phyloP scores from a whole-genome alignment of 2,797 vertebrate species.

The Pseudochaenichthys georgianus region DNA sequence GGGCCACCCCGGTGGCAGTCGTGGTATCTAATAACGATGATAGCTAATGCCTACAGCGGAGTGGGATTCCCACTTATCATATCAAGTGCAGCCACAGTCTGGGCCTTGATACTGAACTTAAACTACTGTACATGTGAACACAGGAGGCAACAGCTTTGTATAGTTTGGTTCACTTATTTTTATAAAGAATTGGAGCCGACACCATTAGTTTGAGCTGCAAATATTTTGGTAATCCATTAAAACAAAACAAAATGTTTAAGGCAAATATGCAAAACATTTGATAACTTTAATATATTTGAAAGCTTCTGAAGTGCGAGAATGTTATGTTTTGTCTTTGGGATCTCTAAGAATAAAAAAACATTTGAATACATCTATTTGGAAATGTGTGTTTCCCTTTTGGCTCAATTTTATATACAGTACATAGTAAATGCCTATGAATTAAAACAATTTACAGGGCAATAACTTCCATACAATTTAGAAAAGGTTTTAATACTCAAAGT shows the following conservation, averaged over 20 bases:
- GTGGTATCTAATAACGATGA: constrained; percentile 39
- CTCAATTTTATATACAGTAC: too few relatives aligned
- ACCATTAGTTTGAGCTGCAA: background rate
- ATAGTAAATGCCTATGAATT: background rate
- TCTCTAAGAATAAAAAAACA: too few relatives aligned
- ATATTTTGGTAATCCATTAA: background rate
- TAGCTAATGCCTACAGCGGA: constrained; percentile 20
- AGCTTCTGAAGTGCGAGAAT: background rate
- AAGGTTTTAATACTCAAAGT: background rate
- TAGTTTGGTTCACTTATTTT: background rate
- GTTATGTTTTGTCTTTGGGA: background rate
- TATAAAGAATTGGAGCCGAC: background rate
- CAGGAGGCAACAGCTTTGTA: background rate
- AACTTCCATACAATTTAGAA: background rate
- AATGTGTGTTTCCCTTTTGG: background rate
- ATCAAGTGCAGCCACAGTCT: background rate
- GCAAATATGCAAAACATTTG: background rate
- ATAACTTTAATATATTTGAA: background rate
- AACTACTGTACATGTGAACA: background rate
- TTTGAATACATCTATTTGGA: background rate
- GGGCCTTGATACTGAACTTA: background rate
- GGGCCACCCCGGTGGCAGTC: constrained; percentile 35
- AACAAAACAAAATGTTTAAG: background rate
- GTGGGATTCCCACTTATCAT: constrained; percentile 29
- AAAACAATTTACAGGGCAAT: background rate